Percentiles rank a stretch among this genome's conserved stretches.
These are phyloP conservation scores for Eretmocerus hayati DNA, from an alignment of 2,888 invertebrate species.

Conservation along the genomic window DNA sequence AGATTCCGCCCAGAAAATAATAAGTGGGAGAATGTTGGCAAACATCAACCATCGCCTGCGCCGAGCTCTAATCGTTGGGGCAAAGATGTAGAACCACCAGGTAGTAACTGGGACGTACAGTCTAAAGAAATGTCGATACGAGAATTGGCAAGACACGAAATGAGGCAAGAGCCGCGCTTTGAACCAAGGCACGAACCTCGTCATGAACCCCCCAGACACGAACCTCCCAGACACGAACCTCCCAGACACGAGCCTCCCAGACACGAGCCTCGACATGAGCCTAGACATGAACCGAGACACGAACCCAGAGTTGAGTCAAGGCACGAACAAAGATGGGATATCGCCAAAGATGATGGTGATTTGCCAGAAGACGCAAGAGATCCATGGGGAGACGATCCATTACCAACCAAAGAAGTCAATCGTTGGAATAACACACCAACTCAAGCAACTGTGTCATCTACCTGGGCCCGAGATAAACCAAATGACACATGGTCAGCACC, in stretches of 20 bases:
- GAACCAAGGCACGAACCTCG: constrained; percentile 9
- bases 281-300: constrained; percentile 1
- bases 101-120: constrained; percentile 33
- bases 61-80: constrained; percentile 18
- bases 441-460: constrained; percentile 8
- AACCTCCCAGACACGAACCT: constrained; percentile 31
- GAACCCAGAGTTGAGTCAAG: constrained; percentile 16
- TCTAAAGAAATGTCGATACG: constrained; percentile 28
- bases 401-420: constrained; percentile 3
- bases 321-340: constrained; percentile 31
- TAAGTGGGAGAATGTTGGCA: constrained; percentile 10
- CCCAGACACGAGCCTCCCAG: constrained; percentile 4
- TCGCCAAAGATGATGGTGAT: constrained; percentile 37
- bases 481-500: constrained; percentile 12
- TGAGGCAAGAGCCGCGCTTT: constrained; percentile 5
- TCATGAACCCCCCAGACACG: constrained; percentile 18
- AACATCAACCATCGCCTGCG: constrained; percentile 4
- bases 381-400: constrained; percentile 42
- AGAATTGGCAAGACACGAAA: constrained; percentile 11
- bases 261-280: constrained; percentile 4
- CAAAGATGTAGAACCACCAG: constrained; percentile 7
- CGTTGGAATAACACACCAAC: constrained; percentile 21
- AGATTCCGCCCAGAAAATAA: constrained; percentile 15
- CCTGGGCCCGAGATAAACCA: constrained; percentile 16
- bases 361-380: constrained; percentile 43